These are phyloP conservation scores for Alsophila aescularia DNA, from an alignment of 2,888 invertebrate genomes.

Conservation along the genomic window DNA sequence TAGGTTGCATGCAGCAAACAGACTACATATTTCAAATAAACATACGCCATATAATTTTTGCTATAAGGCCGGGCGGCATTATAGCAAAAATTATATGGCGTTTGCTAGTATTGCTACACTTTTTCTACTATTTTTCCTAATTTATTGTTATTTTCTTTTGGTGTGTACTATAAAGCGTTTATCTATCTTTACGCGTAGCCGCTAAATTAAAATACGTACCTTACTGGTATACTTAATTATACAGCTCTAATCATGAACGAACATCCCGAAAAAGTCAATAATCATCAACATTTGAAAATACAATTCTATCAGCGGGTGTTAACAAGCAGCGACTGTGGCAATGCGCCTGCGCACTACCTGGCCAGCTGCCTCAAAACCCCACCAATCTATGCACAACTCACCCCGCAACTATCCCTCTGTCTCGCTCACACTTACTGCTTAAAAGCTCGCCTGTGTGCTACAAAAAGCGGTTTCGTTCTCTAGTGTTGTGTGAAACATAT, in stretches of 20 bases:
- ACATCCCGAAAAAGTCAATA: slow-evolving; percentile 25
- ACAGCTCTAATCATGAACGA: slow-evolving; percentile 4
- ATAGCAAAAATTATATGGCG: no score
- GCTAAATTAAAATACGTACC: neutral
- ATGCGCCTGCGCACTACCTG: slow-evolving; percentile 78
- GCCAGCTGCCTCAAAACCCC: slow-evolving; percentile 80
- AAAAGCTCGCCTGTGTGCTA: slow-evolving; percentile 70
- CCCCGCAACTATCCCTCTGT: slow-evolving; percentile 72
- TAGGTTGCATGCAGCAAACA: no score
- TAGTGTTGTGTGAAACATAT: slow-evolving; percentile 57
- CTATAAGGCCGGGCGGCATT: no score
- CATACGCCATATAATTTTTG: no score
- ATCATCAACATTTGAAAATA: slow-evolving; percentile 65
- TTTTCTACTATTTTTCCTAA: no score
- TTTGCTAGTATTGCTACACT: no score
- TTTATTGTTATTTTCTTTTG: no score
- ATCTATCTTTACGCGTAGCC: no score
- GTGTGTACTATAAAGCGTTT: no score
- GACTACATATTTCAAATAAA: no score
- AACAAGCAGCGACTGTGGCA: slow-evolving; percentile 79
- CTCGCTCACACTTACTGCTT: slow-evolving; percentile 66
- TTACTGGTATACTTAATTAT: neutral
- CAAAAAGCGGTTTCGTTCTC: slow-evolving; percentile 80
- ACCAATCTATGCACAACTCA: slow-evolving; percentile 66
- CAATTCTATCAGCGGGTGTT: slow-evolving; percentile 74